Conservation (phyloP, 2,113 vertebrate species). For the Phyllopteryx taeniolatus region DNA sequence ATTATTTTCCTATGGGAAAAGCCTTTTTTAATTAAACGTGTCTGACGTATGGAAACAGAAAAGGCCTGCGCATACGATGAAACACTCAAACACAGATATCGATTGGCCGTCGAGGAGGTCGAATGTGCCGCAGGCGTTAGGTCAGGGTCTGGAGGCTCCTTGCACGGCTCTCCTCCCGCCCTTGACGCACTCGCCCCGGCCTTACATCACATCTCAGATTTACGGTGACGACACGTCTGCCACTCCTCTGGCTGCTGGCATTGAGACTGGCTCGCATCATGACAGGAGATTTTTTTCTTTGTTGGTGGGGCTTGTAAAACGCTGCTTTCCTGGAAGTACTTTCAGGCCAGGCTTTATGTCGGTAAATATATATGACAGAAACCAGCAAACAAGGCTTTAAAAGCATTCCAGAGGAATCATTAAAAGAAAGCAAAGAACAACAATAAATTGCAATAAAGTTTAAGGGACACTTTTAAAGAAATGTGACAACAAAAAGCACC, state of each 20-base stretch:
- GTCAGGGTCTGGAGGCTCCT: constrained; percentile 17
- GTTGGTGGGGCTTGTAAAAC: constrained; percentile 23
- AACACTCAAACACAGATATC: constrained; percentile 1
- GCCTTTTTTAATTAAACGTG: not conserved
- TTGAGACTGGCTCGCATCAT: constrained; percentile 23
- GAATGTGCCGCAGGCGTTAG: constrained; percentile 4
- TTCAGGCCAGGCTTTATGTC: constrained; percentile 32
- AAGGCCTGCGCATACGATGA: constrained; percentile 17
- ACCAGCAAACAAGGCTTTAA: constrained; percentile 17
- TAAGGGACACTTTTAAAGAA: constrained; percentile 41
- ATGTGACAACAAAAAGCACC: constrained; percentile 32
- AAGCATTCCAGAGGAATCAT: constrained; percentile 28
- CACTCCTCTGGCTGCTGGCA: constrained; percentile 32
- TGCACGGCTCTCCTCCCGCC: constrained; percentile 33
- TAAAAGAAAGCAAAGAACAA: constrained; percentile 32
- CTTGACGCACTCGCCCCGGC: constrained; percentile 21
- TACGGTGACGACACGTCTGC: constrained; percentile 44
- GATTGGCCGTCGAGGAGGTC: constrained; percentile 20
- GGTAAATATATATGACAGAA: constrained; percentile 43
- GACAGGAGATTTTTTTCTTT: constrained; percentile 11
- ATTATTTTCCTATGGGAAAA: too few relatives aligned
- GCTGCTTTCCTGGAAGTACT: constrained; percentile 39
- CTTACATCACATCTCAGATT: constrained; percentile 42
- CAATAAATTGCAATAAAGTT: constrained; percentile 45
- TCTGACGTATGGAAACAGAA: not conserved